phyloP scores from a whole-genome alignment of 2,113 vertebrate species.

The Prionailurus viverrinus region DNA sequence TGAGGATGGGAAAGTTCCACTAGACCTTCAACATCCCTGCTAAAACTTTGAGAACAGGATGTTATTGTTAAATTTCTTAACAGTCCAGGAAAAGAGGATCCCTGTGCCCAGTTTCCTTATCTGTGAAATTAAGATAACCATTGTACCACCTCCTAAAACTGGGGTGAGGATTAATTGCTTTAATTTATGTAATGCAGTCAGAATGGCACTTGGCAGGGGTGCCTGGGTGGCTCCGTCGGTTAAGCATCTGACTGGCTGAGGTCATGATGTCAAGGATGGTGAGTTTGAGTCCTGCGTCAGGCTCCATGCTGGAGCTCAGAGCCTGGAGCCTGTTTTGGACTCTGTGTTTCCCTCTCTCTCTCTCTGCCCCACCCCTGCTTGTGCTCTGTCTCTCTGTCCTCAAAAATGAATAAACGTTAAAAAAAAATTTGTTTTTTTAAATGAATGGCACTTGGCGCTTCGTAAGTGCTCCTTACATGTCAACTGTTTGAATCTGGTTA shows the following conservation, averaged over 20 bases:
- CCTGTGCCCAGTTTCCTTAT: neutral
- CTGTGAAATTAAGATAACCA: neutral
- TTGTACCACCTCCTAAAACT: neutral
- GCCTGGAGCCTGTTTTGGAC: no score
- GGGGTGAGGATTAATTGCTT: neutral
- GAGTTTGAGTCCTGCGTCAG: no score
- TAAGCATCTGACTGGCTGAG: no score
- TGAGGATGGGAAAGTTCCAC: neutral
- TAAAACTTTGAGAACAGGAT: neutral
- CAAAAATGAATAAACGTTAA: no score
- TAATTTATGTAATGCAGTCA: neutral
- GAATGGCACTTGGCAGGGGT: neutral
- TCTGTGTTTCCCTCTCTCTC: no score
- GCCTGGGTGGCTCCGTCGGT: no score
- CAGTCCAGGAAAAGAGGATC: neutral
- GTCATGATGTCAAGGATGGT: no score
- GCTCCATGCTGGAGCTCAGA: no score
- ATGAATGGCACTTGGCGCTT: neutral
- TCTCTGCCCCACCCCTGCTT: no score
- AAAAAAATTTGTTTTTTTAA: no score
- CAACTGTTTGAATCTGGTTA: neutral
- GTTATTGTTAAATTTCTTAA: neutral
- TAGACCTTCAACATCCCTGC: neutral
- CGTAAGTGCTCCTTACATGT: neutral
- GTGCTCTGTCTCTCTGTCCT: neutral